Conservation (phyloP, 1,140 invertebrate species). For the Neuroterus valhalla region DNA sequence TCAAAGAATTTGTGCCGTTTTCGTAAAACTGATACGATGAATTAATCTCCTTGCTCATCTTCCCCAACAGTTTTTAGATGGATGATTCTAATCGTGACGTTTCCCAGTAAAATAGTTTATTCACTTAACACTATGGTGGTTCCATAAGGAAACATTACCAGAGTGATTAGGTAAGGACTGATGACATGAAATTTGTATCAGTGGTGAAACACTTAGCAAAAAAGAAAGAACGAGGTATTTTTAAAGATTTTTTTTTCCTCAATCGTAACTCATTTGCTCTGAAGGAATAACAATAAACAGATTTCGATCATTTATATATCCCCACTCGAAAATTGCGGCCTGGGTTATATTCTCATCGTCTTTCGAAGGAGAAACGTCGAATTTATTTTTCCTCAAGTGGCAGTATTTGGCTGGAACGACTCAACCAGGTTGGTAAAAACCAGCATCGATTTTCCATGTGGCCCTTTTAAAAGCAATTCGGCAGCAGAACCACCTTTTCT, state of each 20-base stretch:
- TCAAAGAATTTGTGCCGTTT: too few species aligned
- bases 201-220: too few species aligned
- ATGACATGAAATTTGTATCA: too few species aligned
- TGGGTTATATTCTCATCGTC: neutral
- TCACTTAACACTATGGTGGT: too few species aligned
- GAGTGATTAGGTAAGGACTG: too few species aligned
- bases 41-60: too few species aligned
- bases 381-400: slow-evolving; percentile 18
- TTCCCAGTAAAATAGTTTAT: too few species aligned
- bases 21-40: too few species aligned
- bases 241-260: neutral
- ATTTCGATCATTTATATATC: slow-evolving; percentile 2
- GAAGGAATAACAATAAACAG: neutral
- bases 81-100: too few species aligned
- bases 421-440: slow-evolving; percentile 8
- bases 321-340: neutral
- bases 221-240: too few species aligned
- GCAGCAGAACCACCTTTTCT: slow-evolving; percentile 14
- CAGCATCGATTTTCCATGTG: slow-evolving; percentile 18
- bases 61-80: too few species aligned
- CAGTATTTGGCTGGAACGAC: slow-evolving; percentile 8
- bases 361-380: neutral
- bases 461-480: neutral
- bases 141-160: too few species aligned
- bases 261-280: neutral